Conservation (phyloP, 2,888 invertebrate genomes). For the Drosophila subsilvestris region DNA sequence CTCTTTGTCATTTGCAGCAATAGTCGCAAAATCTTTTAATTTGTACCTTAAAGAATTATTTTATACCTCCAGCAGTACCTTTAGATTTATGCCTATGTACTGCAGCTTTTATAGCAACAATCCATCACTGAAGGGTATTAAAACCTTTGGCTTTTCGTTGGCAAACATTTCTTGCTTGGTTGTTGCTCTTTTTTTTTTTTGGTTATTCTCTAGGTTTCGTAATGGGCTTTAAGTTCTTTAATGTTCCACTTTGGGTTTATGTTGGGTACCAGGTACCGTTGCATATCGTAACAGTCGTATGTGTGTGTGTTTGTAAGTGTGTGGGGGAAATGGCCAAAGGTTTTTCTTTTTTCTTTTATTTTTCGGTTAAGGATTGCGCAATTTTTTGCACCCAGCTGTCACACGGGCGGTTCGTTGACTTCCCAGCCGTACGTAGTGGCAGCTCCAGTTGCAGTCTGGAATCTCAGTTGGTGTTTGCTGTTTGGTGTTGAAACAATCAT, state of each 20-base stretch:
- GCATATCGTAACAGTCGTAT: constrained; percentile 20
- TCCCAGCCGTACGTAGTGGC: constrained; percentile 9
- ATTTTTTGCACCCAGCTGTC: constrained; percentile 71
- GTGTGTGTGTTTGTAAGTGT: not conserved
- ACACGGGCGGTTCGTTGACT: constrained; percentile 73
- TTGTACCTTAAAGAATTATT: not conserved
- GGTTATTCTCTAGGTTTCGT: constrained; percentile 51
- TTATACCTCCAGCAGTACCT: not conserved
- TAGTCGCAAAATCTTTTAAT: no score
- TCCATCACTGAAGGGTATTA: not conserved
- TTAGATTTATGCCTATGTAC: not conserved
- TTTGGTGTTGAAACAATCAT: constrained; percentile 74
- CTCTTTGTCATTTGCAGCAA: no score
- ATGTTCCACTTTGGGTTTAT: constrained; percentile 69
- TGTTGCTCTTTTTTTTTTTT: constrained; percentile 33
- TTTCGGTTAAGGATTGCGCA: constrained; percentile 40
- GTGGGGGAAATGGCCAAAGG: constrained; percentile 38
- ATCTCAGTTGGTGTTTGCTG: constrained; percentile 50
- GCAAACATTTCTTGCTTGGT: no score
- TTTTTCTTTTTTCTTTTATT: constrained; percentile 14
- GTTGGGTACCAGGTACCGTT: constrained; percentile 60
- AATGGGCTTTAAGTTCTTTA: constrained; percentile 59
- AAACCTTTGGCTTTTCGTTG: constrained; percentile 1
- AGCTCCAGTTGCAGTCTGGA: constrained; percentile 1
- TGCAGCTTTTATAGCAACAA: not conserved